A percentile compares a stretch with the other conserved stretches of the same genome.
Conservation (phyloP, 2,888 invertebrate genomes). For the Galerucella pusilla region DNA sequence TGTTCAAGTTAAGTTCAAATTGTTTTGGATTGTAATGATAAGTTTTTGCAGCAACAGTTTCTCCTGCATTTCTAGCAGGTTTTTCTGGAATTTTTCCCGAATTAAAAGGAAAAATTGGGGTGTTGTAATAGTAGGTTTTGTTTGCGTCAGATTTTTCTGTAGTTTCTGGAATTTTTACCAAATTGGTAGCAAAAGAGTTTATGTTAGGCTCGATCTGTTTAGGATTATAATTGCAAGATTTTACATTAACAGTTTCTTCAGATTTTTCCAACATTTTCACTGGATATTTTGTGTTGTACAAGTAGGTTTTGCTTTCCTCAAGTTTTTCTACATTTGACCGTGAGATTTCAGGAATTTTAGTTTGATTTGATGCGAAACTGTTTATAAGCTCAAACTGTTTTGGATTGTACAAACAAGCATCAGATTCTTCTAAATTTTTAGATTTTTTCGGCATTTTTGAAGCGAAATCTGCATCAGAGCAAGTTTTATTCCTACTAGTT, state of each 20-base stretch:
- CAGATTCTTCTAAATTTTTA: constrained; percentile 4
- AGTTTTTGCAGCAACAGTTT: background rate
- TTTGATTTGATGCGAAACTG: background rate
- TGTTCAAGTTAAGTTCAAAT: background rate
- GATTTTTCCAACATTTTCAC: background rate
- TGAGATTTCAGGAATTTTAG: background rate
- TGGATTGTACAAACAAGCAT: background rate
- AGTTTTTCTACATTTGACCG: background rate
- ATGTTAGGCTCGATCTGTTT: background rate
- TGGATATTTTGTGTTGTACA: background rate
- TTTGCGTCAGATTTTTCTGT: background rate
- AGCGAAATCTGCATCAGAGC: background rate
- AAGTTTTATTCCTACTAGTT: background rate
- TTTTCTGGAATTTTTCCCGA: background rate
- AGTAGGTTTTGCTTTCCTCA: background rate
- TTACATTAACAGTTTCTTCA: background rate
- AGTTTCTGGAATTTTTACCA: background rate
- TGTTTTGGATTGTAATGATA: constrained; percentile 1
- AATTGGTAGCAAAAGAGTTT: constrained; percentile 1
- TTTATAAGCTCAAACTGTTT: background rate
- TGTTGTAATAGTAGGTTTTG: background rate
- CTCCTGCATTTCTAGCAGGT: background rate
- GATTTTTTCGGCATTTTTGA: background rate
- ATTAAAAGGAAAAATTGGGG: background rate
- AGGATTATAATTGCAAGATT: background rate